Evolutionary conservation across 1,140 invertebrate genomes (phyloP).

Genomic region (Hylaeus anthracinus): DNA sequence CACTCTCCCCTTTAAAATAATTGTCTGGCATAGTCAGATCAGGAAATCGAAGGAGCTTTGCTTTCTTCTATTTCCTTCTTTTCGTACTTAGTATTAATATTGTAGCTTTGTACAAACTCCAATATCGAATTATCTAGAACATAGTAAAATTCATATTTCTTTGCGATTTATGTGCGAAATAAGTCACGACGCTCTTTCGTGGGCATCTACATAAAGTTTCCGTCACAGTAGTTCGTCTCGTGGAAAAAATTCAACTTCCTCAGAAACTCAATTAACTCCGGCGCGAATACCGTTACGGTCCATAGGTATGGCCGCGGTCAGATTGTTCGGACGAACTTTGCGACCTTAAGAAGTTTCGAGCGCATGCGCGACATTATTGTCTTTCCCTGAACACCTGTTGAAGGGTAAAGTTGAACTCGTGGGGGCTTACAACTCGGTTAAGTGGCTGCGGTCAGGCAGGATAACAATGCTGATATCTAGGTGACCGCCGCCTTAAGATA

Average conservation of each 20-base stretch:
- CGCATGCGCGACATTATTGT: slow-evolving; percentile 81
- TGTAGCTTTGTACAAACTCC: too few relatives aligned
- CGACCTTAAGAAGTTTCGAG: slow-evolving; percentile 74
- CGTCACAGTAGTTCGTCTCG: too few relatives aligned
- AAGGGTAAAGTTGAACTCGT: slow-evolving; percentile 78
- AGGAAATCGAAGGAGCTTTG: too few relatives aligned
- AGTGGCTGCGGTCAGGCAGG: slow-evolving; percentile 77
- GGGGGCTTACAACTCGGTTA: slow-evolving; percentile 74
- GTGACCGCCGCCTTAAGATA: slow-evolving; percentile 55
- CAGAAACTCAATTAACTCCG: slow-evolving; percentile 58
- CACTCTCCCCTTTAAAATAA: too few relatives aligned
- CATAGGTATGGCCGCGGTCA: slow-evolving; percentile 54
- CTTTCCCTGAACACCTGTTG: slow-evolving; percentile 82
- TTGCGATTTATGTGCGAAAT: too few relatives aligned
- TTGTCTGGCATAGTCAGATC: too few relatives aligned
- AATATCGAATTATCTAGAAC: too few relatives aligned
- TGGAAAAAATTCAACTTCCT: slow-evolving; percentile 18
- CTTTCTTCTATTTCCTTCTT: too few relatives aligned
- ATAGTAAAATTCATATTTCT: too few relatives aligned
- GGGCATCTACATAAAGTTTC: not conserved
- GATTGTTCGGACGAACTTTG: slow-evolving; percentile 70
- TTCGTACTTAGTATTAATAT: too few relatives aligned
- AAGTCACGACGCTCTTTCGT: too few relatives aligned
- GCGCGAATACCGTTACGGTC: slow-evolving; percentile 47
- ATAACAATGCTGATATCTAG: slow-evolving; percentile 73